phyloP scores from a whole-genome alignment of 2,113 vertebrate genomes.

The Syrrhaptes paradoxus region DNA sequence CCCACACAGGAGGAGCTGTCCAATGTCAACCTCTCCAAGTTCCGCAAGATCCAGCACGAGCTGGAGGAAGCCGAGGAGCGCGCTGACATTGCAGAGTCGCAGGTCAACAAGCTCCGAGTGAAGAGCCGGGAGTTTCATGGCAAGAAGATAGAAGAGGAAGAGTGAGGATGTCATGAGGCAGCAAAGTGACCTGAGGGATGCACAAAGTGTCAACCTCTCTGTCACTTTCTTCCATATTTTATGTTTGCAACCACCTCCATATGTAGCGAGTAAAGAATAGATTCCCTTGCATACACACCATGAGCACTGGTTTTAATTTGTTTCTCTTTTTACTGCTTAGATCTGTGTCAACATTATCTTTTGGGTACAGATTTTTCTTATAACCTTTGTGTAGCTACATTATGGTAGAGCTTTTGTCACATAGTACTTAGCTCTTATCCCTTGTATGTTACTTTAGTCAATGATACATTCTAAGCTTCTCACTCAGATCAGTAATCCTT shows the following conservation, averaged over 20 bases:
- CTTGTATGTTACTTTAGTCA: not conserved
- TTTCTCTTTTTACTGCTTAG: fast-evolving
- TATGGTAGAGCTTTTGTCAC: not conserved
- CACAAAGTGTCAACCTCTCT: not conserved
- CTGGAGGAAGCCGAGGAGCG: constrained; percentile 54
- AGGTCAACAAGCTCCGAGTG: too few relatives aligned
- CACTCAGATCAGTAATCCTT: not conserved
- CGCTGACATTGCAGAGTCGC: too few relatives aligned
- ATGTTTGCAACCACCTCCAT: not conserved
- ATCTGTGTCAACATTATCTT: not conserved
- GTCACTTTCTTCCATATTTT: constrained; percentile 34
- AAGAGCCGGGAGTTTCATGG: too few relatives aligned
- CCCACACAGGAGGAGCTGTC: constrained; percentile 73
- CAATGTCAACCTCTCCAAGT: constrained; percentile 77
- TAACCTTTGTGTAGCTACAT: not conserved
- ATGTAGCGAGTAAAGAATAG: constrained; percentile 66
- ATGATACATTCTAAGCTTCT: not conserved
- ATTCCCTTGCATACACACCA: not conserved
- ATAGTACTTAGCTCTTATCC: not conserved
- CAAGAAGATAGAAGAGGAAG: too few relatives aligned
- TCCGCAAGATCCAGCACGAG: constrained; percentile 80
- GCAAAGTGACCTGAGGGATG: not conserved
- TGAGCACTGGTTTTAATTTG: not conserved
- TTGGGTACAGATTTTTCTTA: not conserved
- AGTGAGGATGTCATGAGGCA: not conserved